These are phyloP conservation scores for Crotalus helleri DNA, from an alignment of 2,113 vertebrate species.

Conservation along the genomic window DNA sequence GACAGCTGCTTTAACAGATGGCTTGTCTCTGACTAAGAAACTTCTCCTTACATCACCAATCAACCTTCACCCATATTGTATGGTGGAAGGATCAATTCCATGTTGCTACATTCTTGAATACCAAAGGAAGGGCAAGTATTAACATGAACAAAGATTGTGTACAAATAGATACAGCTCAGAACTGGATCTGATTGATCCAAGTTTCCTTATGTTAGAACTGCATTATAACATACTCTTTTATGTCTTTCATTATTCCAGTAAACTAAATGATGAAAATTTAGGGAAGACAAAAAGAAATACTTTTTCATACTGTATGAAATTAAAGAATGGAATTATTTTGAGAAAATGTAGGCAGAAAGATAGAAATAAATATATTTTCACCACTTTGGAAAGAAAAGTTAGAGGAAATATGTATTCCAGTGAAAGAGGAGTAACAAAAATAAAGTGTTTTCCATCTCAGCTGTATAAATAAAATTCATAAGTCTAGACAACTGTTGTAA, in stretches of 20 bases:
- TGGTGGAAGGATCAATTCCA: neutral
- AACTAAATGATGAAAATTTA: neutral
- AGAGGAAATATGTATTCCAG: neutral
- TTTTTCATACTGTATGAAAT: neutral
- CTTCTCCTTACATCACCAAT: neutral
- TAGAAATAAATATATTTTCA: neutral
- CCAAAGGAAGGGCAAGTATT: neutral
- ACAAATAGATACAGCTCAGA: neutral
- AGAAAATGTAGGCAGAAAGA: neutral
- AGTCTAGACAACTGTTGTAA: neutral
- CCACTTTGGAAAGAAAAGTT: neutral
- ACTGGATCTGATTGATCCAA: neutral
- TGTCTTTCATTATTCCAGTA: neutral
- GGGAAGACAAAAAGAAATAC: neutral
- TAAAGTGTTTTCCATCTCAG: neutral
- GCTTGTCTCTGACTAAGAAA: neutral
- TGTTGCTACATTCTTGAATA: neutral
- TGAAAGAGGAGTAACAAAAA: neutral
- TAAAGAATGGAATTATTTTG: neutral
- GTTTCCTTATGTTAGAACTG: neutral
- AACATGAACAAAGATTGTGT: neutral
- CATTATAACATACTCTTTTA: neutral
- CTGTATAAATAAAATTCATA: constrained; percentile 8
- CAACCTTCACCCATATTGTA: neutral
- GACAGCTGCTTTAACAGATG: neutral